Evolutionary conservation across 1,140 invertebrate species (phyloP), one percentile per base, ranked within the genome.

Genomic region (Leguminivora glycinivorella): DNA sequence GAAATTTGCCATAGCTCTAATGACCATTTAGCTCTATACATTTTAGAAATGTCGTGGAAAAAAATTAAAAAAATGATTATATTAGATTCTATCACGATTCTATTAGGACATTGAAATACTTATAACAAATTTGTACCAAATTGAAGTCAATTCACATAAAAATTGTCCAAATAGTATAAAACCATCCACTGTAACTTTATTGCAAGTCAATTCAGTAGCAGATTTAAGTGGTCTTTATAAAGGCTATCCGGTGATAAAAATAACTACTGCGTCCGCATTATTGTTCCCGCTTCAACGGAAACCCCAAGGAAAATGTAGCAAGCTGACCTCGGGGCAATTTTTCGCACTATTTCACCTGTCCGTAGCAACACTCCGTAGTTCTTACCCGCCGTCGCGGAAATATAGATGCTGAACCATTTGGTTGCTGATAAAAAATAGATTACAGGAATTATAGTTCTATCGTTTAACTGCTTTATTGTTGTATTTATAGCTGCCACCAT

Each of bases 261-360:
- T 24, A 63, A 29, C 25, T 63, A 63, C 58, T 34, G 58, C 26
- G 58, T 25, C 58, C 14, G 19, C 24, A 17, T 29, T 29, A 34
- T 31, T 68, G 70, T 71, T 52, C 7, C 40, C 69, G 17, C 12
- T 0, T 26, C 6, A 52, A 70, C 58, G 56, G 14, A 60, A 68
- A 72, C 68, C 73, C 67, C 19, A 43, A 67, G 66, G 69, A 60
- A 72, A 82, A 73, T 43, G 71, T 69, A 67, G 70, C 40, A 70
- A 69, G 72, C 74, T 82, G 82, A 83, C 80, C 81, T 72, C 70
- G 52, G 78, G 77, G 78, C 83, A 83, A 84, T 84, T 83, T 84
- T 79, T 76, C 81, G 80, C 83, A 79, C 83, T 84, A 83, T 84
- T 84, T 80, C 83, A 83, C 83, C 83, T 84, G 83, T 84, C 81